Evolutionary conservation across 2,888 invertebrate species (phyloP).

Genomic region (Diabrotica balteata): DNA sequence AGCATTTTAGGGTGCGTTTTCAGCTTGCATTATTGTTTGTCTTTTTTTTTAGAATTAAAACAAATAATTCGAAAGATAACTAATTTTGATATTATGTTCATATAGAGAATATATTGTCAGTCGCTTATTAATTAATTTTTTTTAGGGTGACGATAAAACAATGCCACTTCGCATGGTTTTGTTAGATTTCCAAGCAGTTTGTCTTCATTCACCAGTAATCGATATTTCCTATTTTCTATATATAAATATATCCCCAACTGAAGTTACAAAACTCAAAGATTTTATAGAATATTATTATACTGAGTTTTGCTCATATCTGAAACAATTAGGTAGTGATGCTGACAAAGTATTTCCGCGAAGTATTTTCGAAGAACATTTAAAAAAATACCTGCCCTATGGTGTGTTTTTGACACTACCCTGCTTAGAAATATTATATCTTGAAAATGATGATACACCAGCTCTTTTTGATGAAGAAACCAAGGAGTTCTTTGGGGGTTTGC

Average conservation of each 20-base stretch:
- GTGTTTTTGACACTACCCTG: not conserved
- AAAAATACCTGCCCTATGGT: conserved; percentile 39
- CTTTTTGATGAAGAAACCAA: not conserved
- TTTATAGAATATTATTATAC: conserved; percentile 47
- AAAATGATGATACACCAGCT: not conserved
- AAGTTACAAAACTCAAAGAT: conserved; percentile 33
- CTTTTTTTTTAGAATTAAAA: no score
- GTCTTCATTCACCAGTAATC: conserved; percentile 40
- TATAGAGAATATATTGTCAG: no score
- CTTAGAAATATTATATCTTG: not conserved
- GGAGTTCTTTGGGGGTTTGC: no score
- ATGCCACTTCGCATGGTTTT: conserved; percentile 36
- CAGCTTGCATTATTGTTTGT: no score
- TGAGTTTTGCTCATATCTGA: conserved; percentile 42
- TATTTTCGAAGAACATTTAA: conserved; percentile 45
- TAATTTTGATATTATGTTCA: no score
- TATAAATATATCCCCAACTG: conserved; percentile 41
- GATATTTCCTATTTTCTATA: conserved; percentile 51
- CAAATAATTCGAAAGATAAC: no score
- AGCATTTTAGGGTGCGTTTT: no score
- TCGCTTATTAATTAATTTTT: no score
- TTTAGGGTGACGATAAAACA: conserved; percentile 18
- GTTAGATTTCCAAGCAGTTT: conserved; percentile 46
- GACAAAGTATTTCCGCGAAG: conserved; percentile 46
- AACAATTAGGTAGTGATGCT: conserved; percentile 44